Conservation (phyloP, 2,888 invertebrate genomes). For the Campopleginae sp. region DNA sequence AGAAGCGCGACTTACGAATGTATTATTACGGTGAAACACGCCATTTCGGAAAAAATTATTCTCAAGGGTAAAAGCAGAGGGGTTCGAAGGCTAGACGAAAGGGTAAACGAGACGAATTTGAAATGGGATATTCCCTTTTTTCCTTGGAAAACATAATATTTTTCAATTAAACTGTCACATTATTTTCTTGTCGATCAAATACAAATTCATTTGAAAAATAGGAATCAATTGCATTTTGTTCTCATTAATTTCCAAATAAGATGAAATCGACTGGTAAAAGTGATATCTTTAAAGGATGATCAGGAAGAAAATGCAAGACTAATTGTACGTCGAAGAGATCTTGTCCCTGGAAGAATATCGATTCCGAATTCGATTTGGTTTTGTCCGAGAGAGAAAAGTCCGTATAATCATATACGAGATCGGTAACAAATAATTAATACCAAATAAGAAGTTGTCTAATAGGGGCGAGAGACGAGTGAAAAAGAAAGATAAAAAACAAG, state of each 20-base stretch:
- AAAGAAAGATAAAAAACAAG: constrained; percentile 1
- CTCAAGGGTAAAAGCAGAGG: neutral
- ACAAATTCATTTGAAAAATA: neutral
- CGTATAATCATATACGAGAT: constrained; percentile 43
- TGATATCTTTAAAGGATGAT: neutral
- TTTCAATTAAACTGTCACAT: neutral
- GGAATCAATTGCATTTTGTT: neutral
- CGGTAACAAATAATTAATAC: constrained; percentile 58
- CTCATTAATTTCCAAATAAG: neutral
- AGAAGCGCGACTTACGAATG: neutral
- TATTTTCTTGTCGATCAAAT: neutral
- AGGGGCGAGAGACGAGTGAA: constrained; percentile 33
- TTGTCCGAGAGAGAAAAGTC: constrained; percentile 16
- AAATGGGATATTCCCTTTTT: neutral
- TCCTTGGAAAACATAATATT: neutral
- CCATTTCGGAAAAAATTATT: constrained; percentile 7
- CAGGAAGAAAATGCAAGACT: constrained; percentile 31
- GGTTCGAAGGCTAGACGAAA: neutral
- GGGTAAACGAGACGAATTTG: neutral
- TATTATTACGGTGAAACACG: constrained; percentile 17
- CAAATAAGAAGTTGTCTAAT: constrained; percentile 61
- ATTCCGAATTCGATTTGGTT: constrained; percentile 22
- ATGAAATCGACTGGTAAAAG: neutral
- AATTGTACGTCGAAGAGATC: constrained; percentile 23
- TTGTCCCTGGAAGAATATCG: constrained; percentile 31